A percentile compares a stretch with the other conserved stretches of the same genome.
These are phyloP conservation scores for Blennius ocellaris DNA, from an alignment of 2,113 vertebrate genomes.

Conservation along the genomic window DNA sequence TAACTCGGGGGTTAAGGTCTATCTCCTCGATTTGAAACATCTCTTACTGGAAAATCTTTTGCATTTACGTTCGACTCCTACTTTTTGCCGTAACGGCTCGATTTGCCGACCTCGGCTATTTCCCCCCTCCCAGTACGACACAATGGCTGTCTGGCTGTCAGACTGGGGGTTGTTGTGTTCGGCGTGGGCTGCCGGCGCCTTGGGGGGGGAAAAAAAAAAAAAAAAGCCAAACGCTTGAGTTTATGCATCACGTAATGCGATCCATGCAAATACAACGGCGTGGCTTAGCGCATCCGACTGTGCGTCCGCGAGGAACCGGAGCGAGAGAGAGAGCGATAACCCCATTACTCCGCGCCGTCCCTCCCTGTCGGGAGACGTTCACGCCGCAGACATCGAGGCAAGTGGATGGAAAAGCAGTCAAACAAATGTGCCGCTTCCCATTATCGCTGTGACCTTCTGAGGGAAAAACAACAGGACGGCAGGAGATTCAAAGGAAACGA, in stretches of 20 bases:
- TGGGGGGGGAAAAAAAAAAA: no score
- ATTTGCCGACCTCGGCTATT: background rate
- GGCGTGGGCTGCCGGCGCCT: conserved; percentile 10
- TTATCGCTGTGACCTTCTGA: conserved; percentile 1
- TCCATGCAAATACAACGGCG: conserved; percentile 10
- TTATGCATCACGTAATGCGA: conserved; percentile 22
- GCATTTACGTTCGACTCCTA: conserved; percentile 14
- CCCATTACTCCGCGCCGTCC: conserved; percentile 23
- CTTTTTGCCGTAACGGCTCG: background rate
- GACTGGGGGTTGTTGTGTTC: background rate
- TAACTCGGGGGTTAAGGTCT: no score
- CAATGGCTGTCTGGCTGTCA: background rate
- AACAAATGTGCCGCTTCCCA: conserved; percentile 9
- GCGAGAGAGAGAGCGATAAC: conserved; percentile 25
- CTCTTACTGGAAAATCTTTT: no score
- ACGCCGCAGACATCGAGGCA: conserved; percentile 1
- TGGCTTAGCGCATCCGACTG: conserved; percentile 10
- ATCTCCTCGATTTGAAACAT: no score
- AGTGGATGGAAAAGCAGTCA: conserved; percentile 28
- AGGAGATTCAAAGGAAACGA: background rate
- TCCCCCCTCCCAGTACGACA: background rate
- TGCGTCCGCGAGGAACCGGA: conserved; percentile 25
- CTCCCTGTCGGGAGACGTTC: conserved; percentile 38
- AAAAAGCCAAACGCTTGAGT: conserved; percentile 16
- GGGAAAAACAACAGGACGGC: background rate